Base-by-base conservation (phyloP, 2,888 invertebrate genomes). In the Operophtera brumata region DNA sequence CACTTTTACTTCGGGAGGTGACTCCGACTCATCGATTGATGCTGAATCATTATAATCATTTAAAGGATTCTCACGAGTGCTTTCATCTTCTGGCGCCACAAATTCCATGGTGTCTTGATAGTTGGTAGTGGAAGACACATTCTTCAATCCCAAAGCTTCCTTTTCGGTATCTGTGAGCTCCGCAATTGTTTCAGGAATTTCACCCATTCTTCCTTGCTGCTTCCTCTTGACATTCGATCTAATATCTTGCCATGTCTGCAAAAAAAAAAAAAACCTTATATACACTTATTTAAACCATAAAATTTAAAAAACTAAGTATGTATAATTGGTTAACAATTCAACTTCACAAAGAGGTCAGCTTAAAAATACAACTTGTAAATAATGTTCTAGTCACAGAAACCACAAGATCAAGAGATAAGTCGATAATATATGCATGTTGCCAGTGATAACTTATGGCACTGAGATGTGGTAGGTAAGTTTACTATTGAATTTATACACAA, bases 221-320 rank as follows among this genome's bases (percentile, higher is more conserved):
- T 72, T 71, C 57, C 80, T 84, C 48, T 85, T 88, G 1, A 77
- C 73, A 62, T 87, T 85, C 1, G 80, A 80, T 32, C 78, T 75
- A 28, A 88, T 70, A 65, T 89, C 89, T 68, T 88, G 88, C 87
- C 88, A 89, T 45, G 87, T 86, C 89, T 89, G 77, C 54, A 82
- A 52, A 8, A 14, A 20, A n/a, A 11, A 14, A 40, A 12, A 49
- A 6, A n/a, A 59, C 64, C 14, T 26, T 2, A 26, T 6, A n/a
- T n/a, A n/a, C n/a, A n/a, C n/a, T n/a, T n/a, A n/a, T n/a, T n/a
- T n/a, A n/a, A n/a, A n/a, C n/a, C n/a, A n/a, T n/a, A n/a, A n/a
- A n/a, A n/a, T n/a, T n/a, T n/a, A n/a, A n/a, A n/a, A n/a, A n/a
- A n/a, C n/a, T n/a, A n/a, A n/a, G n/a, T n/a, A n/a, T n/a, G n/a